phyloP scores from a whole-genome alignment of 2,113 vertebrate genomes.

The Ceratotherium simum region DNA sequence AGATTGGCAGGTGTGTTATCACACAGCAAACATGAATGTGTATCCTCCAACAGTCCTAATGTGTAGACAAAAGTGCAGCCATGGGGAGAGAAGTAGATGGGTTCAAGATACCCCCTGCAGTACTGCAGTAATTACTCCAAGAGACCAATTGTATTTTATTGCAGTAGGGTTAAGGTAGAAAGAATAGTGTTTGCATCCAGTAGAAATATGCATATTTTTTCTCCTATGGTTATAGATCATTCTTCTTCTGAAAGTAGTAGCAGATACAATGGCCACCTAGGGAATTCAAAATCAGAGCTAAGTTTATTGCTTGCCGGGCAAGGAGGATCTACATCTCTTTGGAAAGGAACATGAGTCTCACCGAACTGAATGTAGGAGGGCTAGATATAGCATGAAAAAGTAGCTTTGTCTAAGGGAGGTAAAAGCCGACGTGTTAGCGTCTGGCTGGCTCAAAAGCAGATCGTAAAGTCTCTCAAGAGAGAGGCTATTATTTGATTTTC shows the following conservation, averaged over 20 bases:
- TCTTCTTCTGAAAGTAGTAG: neutral
- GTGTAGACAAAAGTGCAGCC: neutral
- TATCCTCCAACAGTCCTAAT: neutral
- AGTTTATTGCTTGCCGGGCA: constrained; percentile 26
- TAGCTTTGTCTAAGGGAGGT: neutral
- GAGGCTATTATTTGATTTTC: neutral
- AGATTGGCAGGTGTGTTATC: neutral
- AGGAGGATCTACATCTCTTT: neutral
- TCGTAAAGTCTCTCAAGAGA: neutral
- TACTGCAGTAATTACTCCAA: neutral
- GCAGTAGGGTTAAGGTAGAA: neutral
- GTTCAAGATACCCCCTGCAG: neutral
- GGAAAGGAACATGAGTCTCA: neutral
- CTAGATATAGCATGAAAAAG: neutral
- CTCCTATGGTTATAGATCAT: neutral
- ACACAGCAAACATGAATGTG: neutral
- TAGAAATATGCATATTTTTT: neutral
- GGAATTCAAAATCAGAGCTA: neutral
- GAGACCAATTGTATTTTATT: neutral
- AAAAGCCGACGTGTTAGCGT: neutral
- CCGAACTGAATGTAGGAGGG: neutral
- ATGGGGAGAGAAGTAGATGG: neutral
- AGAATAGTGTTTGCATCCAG: neutral
- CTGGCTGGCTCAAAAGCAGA: neutral
- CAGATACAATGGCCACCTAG: neutral